Conservation (phyloP, 2,888 invertebrate species). For the Apodemia zela region DNA sequence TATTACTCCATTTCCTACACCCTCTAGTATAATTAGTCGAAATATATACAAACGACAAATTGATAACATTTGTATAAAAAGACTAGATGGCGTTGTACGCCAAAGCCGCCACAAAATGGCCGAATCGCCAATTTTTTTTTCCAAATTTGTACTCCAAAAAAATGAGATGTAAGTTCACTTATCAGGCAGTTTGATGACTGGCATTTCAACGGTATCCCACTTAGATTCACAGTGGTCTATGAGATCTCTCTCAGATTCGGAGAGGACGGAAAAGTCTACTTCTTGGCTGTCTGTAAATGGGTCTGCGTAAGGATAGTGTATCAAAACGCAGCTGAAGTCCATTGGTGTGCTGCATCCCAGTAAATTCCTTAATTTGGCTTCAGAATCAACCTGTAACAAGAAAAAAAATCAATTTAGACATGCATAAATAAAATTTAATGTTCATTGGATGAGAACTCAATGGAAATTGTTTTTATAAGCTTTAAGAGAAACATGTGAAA, state of each 20-base stretch:
- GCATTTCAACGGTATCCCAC: slow-evolving; percentile 82
- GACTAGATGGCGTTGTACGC: slow-evolving; percentile 59
- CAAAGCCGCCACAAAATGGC: slow-evolving; percentile 40
- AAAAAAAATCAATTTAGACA: slow-evolving; percentile 24
- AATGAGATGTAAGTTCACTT: slow-evolving; percentile 64
- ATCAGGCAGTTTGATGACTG: slow-evolving; percentile 83
- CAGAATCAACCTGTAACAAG: slow-evolving; percentile 79
- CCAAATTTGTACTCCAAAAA: slow-evolving; percentile 28
- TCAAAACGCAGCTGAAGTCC: slow-evolving; percentile 79
- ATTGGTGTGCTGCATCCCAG: slow-evolving; percentile 62
- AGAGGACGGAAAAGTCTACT: slow-evolving; percentile 68
- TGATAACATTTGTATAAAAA: slow-evolving; percentile 28
- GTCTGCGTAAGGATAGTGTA: slow-evolving; percentile 74
- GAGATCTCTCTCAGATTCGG: slow-evolving; percentile 81
- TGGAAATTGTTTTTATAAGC: background rate
- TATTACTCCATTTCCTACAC: slow-evolving; percentile 6
- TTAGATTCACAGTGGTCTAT: slow-evolving; percentile 85
- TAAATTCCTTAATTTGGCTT: slow-evolving; percentile 70
- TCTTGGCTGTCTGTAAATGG: slow-evolving; percentile 68
- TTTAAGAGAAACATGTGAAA: too few relatives aligned
- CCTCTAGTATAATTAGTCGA: slow-evolving; percentile 1
- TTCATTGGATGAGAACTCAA: too few relatives aligned
- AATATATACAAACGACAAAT: slow-evolving; percentile 11
- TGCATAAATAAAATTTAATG: background rate
- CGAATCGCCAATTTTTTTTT: slow-evolving; percentile 21